Evolutionary conservation across 37 sponge, comb jelly and placozoan genomes (phyloP).

Genomic region (Aphrocallistes beatrix): DNA sequence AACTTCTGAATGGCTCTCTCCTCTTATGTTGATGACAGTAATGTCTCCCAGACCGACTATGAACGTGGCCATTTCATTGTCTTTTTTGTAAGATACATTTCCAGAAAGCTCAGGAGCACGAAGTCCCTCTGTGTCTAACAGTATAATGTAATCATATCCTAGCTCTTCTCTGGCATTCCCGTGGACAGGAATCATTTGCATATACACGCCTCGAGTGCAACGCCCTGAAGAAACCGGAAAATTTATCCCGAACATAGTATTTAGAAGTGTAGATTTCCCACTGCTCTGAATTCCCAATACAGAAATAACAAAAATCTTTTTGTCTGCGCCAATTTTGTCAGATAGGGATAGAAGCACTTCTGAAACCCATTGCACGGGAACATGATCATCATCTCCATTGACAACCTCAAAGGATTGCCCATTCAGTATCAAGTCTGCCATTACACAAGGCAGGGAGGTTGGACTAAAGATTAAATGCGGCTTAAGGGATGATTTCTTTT

Average conservation of each 20-base stretch:
- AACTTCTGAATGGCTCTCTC: conserved; percentile 24
- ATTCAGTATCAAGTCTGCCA: conserved; percentile 24
- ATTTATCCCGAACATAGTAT: conserved; percentile 27
- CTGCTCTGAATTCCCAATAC: conserved; percentile 28
- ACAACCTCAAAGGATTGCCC: conserved; percentile 29
- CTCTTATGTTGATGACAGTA: conserved; percentile 30
- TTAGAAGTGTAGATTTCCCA: conserved; percentile 35
- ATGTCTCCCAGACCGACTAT: conserved; percentile 27
- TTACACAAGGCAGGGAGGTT: neutral
- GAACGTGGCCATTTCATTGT: conserved; percentile 30
- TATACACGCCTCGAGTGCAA: conserved; percentile 30
- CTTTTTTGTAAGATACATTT: neutral
- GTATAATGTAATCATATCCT: conserved; percentile 8
- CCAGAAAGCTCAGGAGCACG: conserved; percentile 26
- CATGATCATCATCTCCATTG: conserved; percentile 38
- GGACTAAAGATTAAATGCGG: neutral
- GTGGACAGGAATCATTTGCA: conserved; percentile 25
- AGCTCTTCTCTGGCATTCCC: neutral
- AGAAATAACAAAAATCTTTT: conserved; percentile 12
- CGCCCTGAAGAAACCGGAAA: conserved; percentile 30
- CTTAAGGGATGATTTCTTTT: neutral
- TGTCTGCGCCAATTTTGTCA: neutral
- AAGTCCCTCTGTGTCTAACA: conserved; percentile 32
- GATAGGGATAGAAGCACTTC: conserved; percentile 12
- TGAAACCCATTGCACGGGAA: conserved; percentile 27